Conservation (phyloP, 2,797 vertebrate genomes). For the Hapalemur alaotrensis region DNA sequence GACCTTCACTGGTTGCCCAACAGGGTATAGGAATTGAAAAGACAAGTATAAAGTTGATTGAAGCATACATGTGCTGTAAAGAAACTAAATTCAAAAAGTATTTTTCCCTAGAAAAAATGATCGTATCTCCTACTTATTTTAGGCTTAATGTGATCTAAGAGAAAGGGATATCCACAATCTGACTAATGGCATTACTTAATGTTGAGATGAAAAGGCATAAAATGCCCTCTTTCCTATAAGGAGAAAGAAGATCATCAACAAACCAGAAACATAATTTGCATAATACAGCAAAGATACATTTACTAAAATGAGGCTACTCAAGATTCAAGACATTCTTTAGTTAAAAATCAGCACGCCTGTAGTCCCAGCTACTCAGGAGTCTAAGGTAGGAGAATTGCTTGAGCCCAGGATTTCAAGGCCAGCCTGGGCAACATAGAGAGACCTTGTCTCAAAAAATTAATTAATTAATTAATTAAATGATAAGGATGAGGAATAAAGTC, state of each 20-base stretch:
- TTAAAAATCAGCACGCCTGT: background rate
- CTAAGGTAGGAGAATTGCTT: background rate
- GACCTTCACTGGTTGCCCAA: background rate
- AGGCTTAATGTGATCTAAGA: background rate
- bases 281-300: background rate
- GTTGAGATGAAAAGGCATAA: conserved; percentile 9
- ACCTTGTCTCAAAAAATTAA: background rate
- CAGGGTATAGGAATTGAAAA: background rate
- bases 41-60: conserved; percentile 24
- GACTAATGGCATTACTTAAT: background rate
- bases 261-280: background rate
- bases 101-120: background rate
- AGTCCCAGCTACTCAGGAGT: background rate
- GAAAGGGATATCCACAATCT: background rate
- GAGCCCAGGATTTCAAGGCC: background rate
- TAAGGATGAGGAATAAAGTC: background rate
- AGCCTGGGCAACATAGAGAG: background rate
- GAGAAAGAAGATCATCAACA: background rate
- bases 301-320: background rate
- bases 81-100: background rate
- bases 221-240: background rate
- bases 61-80: background rate
- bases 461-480: too few relatives aligned
- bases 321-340: background rate
- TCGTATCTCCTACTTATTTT: background rate